Evolutionary conservation across 2,113 vertebrate species (phyloP).

Genomic region (Nycticryphes semicollaris): DNA sequence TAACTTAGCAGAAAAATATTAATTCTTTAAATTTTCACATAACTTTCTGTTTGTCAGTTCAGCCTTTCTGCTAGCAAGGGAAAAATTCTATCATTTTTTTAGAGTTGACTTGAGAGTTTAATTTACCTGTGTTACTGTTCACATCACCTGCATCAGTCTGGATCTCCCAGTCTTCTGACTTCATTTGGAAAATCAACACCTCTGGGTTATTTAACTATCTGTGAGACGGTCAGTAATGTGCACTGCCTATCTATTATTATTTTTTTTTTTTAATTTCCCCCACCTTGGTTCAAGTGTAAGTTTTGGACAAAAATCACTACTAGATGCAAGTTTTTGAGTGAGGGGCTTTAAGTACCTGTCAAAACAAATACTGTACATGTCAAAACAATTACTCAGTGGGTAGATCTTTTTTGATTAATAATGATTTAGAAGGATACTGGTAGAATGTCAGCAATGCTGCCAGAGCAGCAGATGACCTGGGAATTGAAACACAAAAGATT

Average conservation of each 20-base stretch:
- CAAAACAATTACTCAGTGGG: not conserved
- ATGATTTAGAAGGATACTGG: not conserved
- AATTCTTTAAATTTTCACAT: not conserved
- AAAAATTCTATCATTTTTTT: not conserved
- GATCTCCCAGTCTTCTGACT: not conserved
- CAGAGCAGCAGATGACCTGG: not conserved
- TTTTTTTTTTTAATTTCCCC: not conserved
- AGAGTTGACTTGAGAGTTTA: not conserved
- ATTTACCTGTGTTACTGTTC: not conserved
- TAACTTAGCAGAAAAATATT: not conserved
- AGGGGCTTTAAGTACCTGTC: not conserved
- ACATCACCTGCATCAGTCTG: not conserved
- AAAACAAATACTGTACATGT: not conserved
- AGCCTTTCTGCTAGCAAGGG: not conserved
- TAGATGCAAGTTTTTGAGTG: not conserved
- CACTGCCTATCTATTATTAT: fast-evolving
- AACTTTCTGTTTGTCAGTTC: not conserved
- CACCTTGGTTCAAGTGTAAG: not conserved
- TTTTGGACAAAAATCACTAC: not conserved
- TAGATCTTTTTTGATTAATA: not conserved
- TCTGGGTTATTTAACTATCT: not conserved
- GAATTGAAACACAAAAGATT: not conserved
- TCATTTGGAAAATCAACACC: not conserved
- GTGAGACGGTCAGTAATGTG: not conserved
- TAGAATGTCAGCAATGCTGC: not conserved